Conservation (phyloP, 1,140 invertebrate genomes). For the Solenopsis invicta region DNA sequence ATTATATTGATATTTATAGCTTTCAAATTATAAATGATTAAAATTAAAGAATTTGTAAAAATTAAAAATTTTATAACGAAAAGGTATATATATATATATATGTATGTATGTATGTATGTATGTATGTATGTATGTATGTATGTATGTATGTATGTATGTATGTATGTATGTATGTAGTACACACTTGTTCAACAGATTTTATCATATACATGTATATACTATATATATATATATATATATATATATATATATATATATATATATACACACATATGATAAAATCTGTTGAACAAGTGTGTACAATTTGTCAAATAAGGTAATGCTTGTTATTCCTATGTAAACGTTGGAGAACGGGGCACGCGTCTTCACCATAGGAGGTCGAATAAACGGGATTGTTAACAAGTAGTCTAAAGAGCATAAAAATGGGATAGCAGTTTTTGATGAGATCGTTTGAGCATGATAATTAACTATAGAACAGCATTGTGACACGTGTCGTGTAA, state of each 20-base stretch:
- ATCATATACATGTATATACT: no score
- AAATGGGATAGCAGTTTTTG: slow-evolving; percentile 68
- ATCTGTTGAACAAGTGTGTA: neutral
- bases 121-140: no score
- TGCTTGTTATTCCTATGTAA: slow-evolving; percentile 50
- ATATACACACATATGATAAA: neutral
- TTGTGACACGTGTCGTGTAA: slow-evolving; percentile 39
- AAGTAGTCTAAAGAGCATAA: slow-evolving; percentile 82
- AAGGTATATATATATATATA: neutral
- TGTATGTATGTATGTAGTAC: no score
- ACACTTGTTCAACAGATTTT: no score
- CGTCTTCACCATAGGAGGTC: slow-evolving; percentile 82
- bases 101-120: no score
- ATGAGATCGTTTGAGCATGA: slow-evolving; percentile 62
- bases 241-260: no score
- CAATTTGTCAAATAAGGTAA: slow-evolving; percentile 1
- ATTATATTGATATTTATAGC: neutral
- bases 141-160: neutral
- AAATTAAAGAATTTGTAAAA: neutral
- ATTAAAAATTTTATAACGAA: neutral
- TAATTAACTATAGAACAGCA: slow-evolving; percentile 63
- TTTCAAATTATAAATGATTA: neutral
- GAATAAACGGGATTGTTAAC: slow-evolving; percentile 78
- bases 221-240: no score
- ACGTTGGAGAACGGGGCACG: slow-evolving; percentile 72